Base-by-base conservation (phyloP, 1,140 invertebrate genomes). In the Eufriesea mexicana region DNA sequence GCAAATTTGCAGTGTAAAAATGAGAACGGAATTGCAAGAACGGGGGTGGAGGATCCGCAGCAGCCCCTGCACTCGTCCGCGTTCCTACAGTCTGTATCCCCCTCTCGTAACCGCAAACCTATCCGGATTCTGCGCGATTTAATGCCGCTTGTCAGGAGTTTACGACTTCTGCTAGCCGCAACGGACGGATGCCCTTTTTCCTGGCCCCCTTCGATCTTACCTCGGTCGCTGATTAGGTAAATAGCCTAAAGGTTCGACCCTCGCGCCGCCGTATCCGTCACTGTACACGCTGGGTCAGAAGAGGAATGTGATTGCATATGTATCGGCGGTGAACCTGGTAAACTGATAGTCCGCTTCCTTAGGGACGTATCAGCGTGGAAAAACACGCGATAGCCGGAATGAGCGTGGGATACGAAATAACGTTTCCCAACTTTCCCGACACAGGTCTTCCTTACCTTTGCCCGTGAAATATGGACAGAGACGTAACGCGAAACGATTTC, bases 191-290 rank as follows among this genome's bases (percentile, higher is more conserved):
- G 79, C 73, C 74, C 78, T 67, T 83, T 83, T 84, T 64, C 61
- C 25, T 23, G 59, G 73, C 67, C 64, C 80, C 79, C 83, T n/a
- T 79, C 76, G 76, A 74, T 84, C 79, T 86, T 84, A 55, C 64
- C 45, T 66, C 55, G 59, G 74, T 83, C 82, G 79, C 86, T 89
- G 84, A 88, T 89, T 88, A 89, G 85, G 85, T 86, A 88, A 89
- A 89, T 85, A 89, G 79, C 80, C 83, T 10, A 18, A 83, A 78
- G 80, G 71, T 70, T 67, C 77, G 78, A 81, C 83, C 83, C 73
- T 77, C 20, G 35, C 79, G 68, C 54, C 68, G 16, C 20, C 25
- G 55, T 76, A 87, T 87, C 78, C 79, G 86, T 87, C 86, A 87
- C 70, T 74, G 79, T 83, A 75, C 59, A 12, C 55, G 35, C 14